phyloP scores from a whole-genome alignment of 2,888 invertebrate genomes.

The Mycalesis mineus region DNA sequence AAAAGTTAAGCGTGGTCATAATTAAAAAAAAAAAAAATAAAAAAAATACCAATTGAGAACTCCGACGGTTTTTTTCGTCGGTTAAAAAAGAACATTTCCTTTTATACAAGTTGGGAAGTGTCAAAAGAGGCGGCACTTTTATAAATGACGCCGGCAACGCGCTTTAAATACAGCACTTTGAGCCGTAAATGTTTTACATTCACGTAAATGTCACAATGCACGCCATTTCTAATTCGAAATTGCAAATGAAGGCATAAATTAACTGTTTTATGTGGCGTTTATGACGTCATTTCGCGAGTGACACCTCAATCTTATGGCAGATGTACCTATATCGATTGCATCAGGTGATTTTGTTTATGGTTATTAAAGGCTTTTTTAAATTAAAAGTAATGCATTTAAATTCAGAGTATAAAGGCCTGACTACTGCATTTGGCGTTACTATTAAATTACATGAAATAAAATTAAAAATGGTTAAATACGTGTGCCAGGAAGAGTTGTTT shows the following conservation, averaged over 20 bases:
- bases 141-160: background rate
- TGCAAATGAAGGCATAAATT: conserved; percentile 42
- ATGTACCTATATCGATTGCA: background rate
- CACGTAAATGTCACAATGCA: conserved; percentile 36
- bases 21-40: too few relatives aligned
- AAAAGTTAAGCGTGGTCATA: too few relatives aligned
- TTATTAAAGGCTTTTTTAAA: background rate
- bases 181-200: conserved; percentile 33
- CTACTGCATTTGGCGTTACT: too few relatives aligned
- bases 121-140: background rate
- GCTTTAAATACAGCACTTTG: conserved; percentile 24
- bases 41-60: too few relatives aligned
- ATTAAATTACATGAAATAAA: too few relatives aligned
- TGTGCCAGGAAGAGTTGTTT: too few relatives aligned
- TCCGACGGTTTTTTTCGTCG: too few relatives aligned
- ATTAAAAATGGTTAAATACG: too few relatives aligned
- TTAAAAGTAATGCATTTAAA: background rate
- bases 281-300: conserved; percentile 40
- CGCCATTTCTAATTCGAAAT: conserved; percentile 39
- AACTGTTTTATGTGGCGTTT: conserved; percentile 42
- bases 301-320: conserved; percentile 32
- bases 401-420: too few relatives aligned
- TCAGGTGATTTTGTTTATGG: background rate
- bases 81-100: too few relatives aligned
- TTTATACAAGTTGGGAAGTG: too few relatives aligned